Evolutionary conservation across 2,888 invertebrate species (phyloP), one percentile per base, ranked within the genome.

Genomic region (Sinhomidia bicolor): DNA sequence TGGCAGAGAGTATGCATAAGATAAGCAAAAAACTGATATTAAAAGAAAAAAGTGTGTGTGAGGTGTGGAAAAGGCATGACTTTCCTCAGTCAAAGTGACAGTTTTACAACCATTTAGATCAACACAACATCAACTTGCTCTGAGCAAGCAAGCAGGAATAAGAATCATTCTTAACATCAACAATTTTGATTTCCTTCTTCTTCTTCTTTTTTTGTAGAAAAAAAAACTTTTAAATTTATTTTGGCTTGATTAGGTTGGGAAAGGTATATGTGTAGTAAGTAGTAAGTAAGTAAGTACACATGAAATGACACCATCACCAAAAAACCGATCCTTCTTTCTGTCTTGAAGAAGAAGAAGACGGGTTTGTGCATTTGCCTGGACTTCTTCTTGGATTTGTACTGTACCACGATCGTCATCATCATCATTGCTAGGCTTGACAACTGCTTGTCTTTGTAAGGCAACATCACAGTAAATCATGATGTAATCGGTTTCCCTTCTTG

Each of bases 51-150:
- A 82, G 26, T 36, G 23, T 88, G 57, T 87, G 84, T 54, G 78
- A 85, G 85, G 85, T 89, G 81, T 86, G 82, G 89, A 87, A 89
- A 89, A 89, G 86, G 86, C 86, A 89, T 87, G 86, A 87, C 89
- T 89, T 89, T 89, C 83, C 84, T 87, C 86, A 86, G 86, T 87
- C 83, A 83, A 89, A 89, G 83, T 89, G 89, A 87, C 89, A 89
- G 86, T 83, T 89, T 89, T 89, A 89, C 86, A 89, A 87, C 86
- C 89, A 89, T 89, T 89, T 89, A 89, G 89, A 89, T 89, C 89
- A 87, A 83, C 86, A 87, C 78, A 89, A 89, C 89, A 89, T 74
- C 89, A 89, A 89, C 86, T 86, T 82, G 89, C 85, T 82, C 78
- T 82, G 85, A 76, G 82, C 65, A 82, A 82, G 81, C 81, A 87